Conservation (phyloP, 2,113 vertebrate genomes). For the cat (Felis catus) region DNA sequence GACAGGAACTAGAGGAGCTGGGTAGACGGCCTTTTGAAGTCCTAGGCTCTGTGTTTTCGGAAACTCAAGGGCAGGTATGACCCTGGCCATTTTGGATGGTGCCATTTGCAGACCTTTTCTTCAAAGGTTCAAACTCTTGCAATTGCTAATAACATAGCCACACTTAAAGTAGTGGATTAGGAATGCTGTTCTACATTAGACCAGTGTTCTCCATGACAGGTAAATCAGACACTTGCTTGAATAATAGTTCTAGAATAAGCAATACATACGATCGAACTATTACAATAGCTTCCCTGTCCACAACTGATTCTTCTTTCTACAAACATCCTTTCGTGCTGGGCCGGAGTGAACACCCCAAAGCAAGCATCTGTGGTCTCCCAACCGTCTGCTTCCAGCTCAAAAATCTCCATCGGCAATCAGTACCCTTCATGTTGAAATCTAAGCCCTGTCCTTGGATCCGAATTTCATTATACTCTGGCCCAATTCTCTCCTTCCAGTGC, state of each 20-base stretch:
- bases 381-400: not conserved
- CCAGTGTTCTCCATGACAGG: not conserved
- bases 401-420: not conserved
- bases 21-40: not conserved
- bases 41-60: not conserved
- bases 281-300: not conserved
- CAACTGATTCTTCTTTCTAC: not conserved
- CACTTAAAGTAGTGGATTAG: not conserved
- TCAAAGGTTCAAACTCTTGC: not conserved
- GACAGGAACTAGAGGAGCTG: not conserved
- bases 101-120: not conserved
- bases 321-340: not conserved
- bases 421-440: not conserved
- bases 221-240: not conserved
- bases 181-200: fast-evolving
- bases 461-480: too few species aligned
- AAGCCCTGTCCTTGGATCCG: too few species aligned
- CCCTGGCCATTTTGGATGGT: not conserved
- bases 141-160: not conserved
- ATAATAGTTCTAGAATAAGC: not conserved
- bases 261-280: not conserved
- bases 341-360: not conserved
- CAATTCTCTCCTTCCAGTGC: too few species aligned
- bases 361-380: fast-evolving
- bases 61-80: not conserved